Percentiles rank a stretch among this genome's conserved stretches.
phyloP scores from a whole-genome alignment of 23 tunicate species.

The Diplosoma virens region DNA sequence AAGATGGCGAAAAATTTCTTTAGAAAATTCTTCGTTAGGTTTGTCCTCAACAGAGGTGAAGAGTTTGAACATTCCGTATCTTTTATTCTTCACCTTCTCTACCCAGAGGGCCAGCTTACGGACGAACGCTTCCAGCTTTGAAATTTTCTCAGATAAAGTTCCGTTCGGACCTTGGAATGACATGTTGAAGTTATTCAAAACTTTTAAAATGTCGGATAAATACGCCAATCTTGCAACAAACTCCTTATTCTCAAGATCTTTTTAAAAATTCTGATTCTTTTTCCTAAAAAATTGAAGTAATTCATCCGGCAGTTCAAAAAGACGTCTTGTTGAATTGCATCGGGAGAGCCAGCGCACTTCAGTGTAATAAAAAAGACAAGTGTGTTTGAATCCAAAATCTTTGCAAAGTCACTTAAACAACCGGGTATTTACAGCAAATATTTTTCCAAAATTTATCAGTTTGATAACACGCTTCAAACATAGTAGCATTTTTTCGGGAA shows the following conservation, averaged over 20 bases:
- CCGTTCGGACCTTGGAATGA: constrained; percentile 2
- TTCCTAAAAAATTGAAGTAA: background rate
- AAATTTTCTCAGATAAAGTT: background rate
- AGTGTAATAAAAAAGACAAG: no score
- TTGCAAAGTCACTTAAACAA: constrained; percentile 11
- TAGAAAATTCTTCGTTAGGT: constrained; percentile 30
- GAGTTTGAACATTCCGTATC: background rate
- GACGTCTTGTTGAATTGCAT: background rate
- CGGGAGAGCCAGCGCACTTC: constrained; percentile 15
- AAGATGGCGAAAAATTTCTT: constrained; percentile 23
- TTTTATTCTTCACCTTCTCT: no score
- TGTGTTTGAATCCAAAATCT: background rate
- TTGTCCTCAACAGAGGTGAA: constrained; percentile 14
- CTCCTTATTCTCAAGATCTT: background rate
- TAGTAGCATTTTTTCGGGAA: background rate
- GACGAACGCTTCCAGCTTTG: background rate
- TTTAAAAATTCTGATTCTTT: background rate
- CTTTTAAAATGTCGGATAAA: background rate
- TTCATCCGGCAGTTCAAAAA: background rate
- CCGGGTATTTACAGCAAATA: constrained; percentile 9
- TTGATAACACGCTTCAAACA: constrained; percentile 7
- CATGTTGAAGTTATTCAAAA: background rate
- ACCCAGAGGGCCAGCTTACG: background rate
- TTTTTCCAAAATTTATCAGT: constrained; percentile 26
- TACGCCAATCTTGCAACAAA: background rate